Evolutionary conservation across 2,113 vertebrate genomes (phyloP).

Genomic region (Dascyllus trimaculatus): DNA sequence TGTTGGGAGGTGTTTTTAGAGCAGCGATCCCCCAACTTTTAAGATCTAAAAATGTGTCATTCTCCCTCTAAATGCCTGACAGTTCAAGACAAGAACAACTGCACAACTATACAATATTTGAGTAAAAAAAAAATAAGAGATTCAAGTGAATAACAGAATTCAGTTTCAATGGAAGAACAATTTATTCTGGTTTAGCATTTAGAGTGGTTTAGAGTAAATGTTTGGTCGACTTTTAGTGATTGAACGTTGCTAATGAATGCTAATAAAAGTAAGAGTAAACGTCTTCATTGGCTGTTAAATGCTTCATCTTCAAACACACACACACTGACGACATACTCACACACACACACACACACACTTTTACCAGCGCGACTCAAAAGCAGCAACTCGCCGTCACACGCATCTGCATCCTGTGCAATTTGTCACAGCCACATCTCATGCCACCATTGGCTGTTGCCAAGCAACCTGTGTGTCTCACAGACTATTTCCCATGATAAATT

Average conservation of each 20-base stretch:
- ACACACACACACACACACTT: slow-evolving; percentile 53
- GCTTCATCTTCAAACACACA: background rate
- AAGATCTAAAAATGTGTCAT: background rate
- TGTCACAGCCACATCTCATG: slow-evolving; percentile 86
- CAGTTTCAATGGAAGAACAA: no score
- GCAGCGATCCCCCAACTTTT: background rate
- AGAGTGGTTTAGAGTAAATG: no score
- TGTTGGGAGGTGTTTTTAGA: background rate
- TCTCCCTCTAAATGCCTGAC: no score
- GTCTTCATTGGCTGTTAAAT: slow-evolving; percentile 8
- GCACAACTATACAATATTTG: no score
- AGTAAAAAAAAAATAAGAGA: no score
- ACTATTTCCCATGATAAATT: slow-evolving; percentile 95
- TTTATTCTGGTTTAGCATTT: background rate
- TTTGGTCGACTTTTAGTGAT: background rate
- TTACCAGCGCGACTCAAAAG: slow-evolving; percentile 80
- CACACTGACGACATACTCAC: background rate
- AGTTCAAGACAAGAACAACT: no score
- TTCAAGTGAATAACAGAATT: no score
- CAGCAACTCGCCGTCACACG: slow-evolving; percentile 77
- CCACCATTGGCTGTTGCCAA: slow-evolving; percentile 92
- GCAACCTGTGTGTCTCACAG: slow-evolving; percentile 91
- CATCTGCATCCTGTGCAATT: slow-evolving; percentile 89
- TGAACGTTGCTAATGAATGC: background rate
- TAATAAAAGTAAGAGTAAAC: background rate